Evolutionary conservation across 2,888 invertebrate species (phyloP), one percentile per base, ranked within the genome.

Genomic region (Agrilus cyanescens): DNA sequence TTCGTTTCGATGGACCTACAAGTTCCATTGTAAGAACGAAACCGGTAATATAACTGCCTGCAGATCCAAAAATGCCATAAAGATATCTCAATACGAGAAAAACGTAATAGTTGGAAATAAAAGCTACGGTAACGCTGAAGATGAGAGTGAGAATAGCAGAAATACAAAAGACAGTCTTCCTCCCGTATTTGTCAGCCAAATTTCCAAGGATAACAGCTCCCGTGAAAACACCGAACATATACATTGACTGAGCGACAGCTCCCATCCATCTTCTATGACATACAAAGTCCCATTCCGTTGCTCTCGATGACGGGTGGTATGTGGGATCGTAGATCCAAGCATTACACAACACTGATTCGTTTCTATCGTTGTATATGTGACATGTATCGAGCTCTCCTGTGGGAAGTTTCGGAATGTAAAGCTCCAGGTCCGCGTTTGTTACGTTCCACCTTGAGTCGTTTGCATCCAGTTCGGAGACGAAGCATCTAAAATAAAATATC

Each of bases 201-300:
- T 80, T 77, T 10, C 89, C 89, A 16, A 88, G 70, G 1, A 77
- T 73, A 1, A 88, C 76, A 0, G 88, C 86, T 0, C 88, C 89
- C 1, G 76, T 69, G 50, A 89, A 80, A 4, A 86, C 86, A 6
- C 89, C 89, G 57, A 87, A 71, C 89, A 90, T 89, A 60, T 81
- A 85, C 35, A 73, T 59, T 4, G 83, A 79, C 60, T 89, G 88
- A 0, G 85, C 82, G 14, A 85, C 61, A 2, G 88, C 82, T 2
- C 85, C 83, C 78, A 81, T 81, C 87, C 87, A 89, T 49, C 85
- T 71, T 46, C 73, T 69, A 49, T 80, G 76, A 58, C 90, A 90
- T 1, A 89, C 84, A 40, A 88, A 76, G 58, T 81, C 68, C 88
- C 88, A 89, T 62, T 90, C 86, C 12, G 86, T 85, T 7, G 78